phyloP scores from a whole-genome alignment of 2,113 vertebrate genomes.

The Dipodomys spectabilis region DNA sequence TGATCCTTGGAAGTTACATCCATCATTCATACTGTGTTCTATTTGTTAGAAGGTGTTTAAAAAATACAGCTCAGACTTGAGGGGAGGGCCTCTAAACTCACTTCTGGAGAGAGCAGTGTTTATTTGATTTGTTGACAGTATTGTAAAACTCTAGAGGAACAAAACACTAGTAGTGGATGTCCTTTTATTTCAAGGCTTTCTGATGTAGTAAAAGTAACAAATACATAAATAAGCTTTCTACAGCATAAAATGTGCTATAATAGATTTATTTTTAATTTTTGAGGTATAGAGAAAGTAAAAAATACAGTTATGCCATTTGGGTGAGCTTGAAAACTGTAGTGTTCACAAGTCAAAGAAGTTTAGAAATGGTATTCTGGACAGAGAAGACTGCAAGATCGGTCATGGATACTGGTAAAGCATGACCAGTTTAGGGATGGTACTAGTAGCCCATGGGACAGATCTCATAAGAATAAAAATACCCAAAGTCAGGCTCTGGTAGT shows the following conservation, averaged over 20 bases:
- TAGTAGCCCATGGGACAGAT: too few relatives aligned
- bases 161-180: background rate
- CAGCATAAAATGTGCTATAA: background rate
- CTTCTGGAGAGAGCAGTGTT: background rate
- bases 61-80: background rate
- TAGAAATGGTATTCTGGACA: background rate
- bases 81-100: background rate
- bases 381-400: background rate
- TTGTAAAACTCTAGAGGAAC: background rate
- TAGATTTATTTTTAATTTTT: slow-evolving; percentile 17
- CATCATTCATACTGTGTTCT: background rate
- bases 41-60: background rate
- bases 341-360: background rate
- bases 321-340: background rate
- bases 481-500: too few relatives aligned
- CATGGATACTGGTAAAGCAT: too few relatives aligned
- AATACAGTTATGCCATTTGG: background rate
- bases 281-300: slow-evolving; percentile 4
- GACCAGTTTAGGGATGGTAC: too few relatives aligned
- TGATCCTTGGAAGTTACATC: background rate
- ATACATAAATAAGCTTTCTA: slow-evolving; percentile 24
- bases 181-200: slow-evolving; percentile 21
- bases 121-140: slow-evolving; percentile 28
- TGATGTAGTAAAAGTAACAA: slow-evolving; percentile 30
- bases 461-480: too few relatives aligned